Conservation (phyloP, 2,888 invertebrate genomes). For the Phytoseiulus persimilis region DNA sequence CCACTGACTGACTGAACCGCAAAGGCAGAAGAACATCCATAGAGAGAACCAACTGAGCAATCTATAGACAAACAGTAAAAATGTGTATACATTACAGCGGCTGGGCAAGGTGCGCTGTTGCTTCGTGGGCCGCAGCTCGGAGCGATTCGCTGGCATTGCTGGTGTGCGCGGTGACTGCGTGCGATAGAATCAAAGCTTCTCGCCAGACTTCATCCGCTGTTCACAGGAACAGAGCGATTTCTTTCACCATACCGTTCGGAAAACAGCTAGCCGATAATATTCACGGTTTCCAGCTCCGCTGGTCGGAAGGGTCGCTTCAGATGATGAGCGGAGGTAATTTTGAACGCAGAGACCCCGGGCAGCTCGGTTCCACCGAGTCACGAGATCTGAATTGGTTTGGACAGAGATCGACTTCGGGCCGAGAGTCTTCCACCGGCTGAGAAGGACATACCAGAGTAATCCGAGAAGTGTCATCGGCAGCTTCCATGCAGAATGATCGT, state of each 20-base stretch:
- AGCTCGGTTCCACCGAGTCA: too few relatives aligned
- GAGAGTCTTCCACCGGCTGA: background rate
- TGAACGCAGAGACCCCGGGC: too few relatives aligned
- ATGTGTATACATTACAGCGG: conserved; percentile 5
- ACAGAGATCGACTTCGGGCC: too few relatives aligned
- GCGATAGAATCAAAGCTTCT: background rate
- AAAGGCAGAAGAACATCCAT: background rate
- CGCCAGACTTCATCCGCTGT: background rate
- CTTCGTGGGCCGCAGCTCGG: background rate
- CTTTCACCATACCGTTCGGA: background rate
- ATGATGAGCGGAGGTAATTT: too few relatives aligned
- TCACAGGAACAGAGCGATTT: background rate
- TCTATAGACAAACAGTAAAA: conserved; percentile 5
- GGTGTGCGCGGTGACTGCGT: background rate
- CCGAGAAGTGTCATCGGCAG: background rate
- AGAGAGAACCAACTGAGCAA: background rate
- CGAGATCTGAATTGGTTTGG: too few relatives aligned
- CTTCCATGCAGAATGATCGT: background rate
- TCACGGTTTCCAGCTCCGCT: background rate
- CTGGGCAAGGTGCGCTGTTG: background rate
- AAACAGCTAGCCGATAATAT: background rate
- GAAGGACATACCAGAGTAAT: background rate
- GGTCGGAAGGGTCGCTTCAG: too few relatives aligned
- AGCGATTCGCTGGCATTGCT: background rate
- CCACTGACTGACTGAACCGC: background rate